Evolutionary conservation across 2,888 invertebrate species (phyloP).

Genomic region (Plutella xylostella): DNA sequence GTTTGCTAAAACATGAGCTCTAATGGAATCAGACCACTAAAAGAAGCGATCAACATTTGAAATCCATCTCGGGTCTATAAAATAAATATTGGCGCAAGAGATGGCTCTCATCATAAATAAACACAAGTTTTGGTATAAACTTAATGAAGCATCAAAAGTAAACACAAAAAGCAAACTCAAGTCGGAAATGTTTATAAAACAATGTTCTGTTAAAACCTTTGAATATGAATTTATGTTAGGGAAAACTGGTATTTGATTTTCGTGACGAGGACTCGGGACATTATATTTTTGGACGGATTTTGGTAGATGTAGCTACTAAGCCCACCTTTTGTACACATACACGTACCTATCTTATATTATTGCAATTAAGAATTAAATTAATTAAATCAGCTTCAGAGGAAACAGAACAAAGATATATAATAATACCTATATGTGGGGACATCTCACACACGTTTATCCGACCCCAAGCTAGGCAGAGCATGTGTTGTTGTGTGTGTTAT

Average conservation of each 20-base stretch:
- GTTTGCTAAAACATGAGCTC: too few relatives aligned
- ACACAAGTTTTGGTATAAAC: constrained; percentile 38
- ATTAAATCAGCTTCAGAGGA: too few relatives aligned
- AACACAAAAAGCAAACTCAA: constrained; percentile 32
- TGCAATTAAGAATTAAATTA: too few relatives aligned
- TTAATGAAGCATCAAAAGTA: constrained; percentile 47
- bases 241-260: neutral
- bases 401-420: too few relatives aligned
- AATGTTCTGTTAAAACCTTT: constrained; percentile 31
- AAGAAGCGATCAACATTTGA: neutral
- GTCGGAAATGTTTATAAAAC: constrained; percentile 35
- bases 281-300: too few relatives aligned
- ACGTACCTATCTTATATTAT: too few relatives aligned
- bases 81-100: constrained; percentile 14
- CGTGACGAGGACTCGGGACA: neutral
- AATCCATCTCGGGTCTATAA: neutral
- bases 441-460: too few relatives aligned
- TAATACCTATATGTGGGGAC: too few relatives aligned
- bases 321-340: too few relatives aligned
- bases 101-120: constrained; percentile 30
- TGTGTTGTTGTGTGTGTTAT: too few relatives aligned
- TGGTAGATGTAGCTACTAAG: too few relatives aligned
- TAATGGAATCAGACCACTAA: neutral
- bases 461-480: too few relatives aligned
- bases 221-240: constrained; percentile 26